Conservation (phyloP, 2,888 invertebrate genomes). For the Torymus tubicola region DNA sequence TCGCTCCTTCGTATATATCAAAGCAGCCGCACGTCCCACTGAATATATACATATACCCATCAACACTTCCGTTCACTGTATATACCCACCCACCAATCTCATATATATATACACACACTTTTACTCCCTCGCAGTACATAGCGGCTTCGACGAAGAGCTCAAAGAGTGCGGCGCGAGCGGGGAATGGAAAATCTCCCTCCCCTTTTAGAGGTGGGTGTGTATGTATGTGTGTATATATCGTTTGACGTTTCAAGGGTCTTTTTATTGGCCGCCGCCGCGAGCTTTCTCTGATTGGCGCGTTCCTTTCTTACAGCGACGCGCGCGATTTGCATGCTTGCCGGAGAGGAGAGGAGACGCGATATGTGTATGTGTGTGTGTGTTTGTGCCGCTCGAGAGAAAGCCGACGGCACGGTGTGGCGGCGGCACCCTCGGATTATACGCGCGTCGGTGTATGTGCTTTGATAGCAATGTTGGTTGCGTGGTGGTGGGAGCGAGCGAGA, state of each 20-base stretch:
- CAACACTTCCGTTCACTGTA: slow-evolving; percentile 44
- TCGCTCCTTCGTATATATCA: slow-evolving; percentile 11
- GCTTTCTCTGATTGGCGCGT: slow-evolving; percentile 53
- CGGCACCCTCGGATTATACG: no score
- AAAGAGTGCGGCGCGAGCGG: background rate
- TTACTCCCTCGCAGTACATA: background rate
- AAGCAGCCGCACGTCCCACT: background rate
- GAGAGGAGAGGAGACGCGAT: no score
- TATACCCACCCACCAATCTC: background rate
- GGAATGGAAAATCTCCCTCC: slow-evolving; percentile 33
- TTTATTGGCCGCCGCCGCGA: slow-evolving; percentile 46
- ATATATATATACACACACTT: background rate
- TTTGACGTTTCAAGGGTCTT: slow-evolving; percentile 35
- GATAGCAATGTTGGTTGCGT: no score
- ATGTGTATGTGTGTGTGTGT: background rate
- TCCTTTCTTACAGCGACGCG: background rate
- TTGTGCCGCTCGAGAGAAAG: slow-evolving; percentile 17
- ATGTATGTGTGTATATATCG: slow-evolving; percentile 30
- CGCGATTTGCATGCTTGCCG: slow-evolving; percentile 37
- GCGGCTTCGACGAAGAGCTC: slow-evolving; percentile 3
- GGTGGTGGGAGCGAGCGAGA: no score
- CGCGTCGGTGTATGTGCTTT: no score
- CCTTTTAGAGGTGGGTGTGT: slow-evolving; percentile 5
- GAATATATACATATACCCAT: slow-evolving; percentile 40
- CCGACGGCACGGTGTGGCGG: no score